Evolutionary conservation across 2,113 vertebrate species (phyloP).

Genomic region (Phylloscopus trochiloides): DNA sequence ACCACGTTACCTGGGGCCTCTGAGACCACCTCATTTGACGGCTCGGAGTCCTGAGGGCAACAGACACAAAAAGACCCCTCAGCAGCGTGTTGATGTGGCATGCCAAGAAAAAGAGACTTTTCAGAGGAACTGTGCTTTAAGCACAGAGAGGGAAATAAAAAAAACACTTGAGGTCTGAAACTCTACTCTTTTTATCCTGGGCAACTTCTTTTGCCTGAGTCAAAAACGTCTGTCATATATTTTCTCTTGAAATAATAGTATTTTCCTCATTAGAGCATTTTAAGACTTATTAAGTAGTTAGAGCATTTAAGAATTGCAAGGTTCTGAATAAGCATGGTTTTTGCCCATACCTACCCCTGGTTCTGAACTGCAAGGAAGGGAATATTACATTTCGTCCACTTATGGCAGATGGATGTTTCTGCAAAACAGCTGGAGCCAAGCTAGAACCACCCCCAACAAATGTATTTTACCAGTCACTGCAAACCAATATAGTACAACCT

Average conservation of each 20-base stretch:
- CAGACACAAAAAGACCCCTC: constrained; percentile 69
- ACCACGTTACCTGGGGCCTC: constrained; percentile 67
- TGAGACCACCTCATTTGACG: constrained; percentile 70
- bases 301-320: neutral
- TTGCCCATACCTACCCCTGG: neutral
- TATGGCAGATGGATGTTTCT: neutral
- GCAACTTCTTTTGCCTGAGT: neutral
- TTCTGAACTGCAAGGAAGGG: neutral
- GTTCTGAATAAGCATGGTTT: neutral
- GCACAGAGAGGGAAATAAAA: neutral
- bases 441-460: neutral
- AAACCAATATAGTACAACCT: neutral
- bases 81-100: constrained; percentile 39
- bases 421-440: neutral
- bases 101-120: neutral
- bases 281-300: neutral
- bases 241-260: neutral
- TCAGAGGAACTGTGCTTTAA: neutral
- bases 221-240: neutral
- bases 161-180: neutral
- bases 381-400: neutral
- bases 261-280: neutral
- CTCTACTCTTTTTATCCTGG: neutral
- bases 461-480: neutral
- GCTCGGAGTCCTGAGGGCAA: constrained; percentile 70